Evolutionary conservation across 2,888 invertebrate genomes (phyloP), one percentile per base, ranked within the genome.

Genomic region (Eupeodes latifasciatus): DNA sequence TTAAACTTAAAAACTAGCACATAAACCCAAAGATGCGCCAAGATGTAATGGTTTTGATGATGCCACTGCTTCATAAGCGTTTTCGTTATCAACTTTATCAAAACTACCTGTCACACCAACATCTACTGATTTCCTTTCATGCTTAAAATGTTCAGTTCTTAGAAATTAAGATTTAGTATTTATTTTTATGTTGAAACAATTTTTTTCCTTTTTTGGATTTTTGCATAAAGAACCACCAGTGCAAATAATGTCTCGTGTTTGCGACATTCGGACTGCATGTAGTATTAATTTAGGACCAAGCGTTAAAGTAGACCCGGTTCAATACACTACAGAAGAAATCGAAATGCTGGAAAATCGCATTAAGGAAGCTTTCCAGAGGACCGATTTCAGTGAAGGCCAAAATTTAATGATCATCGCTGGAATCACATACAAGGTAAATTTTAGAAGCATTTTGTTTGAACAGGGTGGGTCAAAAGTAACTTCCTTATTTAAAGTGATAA

Each of bases 191-290:
- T 1, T 19, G 12, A 12, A 55, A 14, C 4, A 4, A 3, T n/a
- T 57, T 3, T 36, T 34, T 14, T 2, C 34, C 10, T 55, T 0
- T 59, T 27, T 55, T 19, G 14, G 14, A 40, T 19, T 77, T 36
- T 16, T 27, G 1, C 11, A 34, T 53, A 14, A 10, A 89, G 86
- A 74, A 47, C 59, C 67, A 9, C 61, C 84, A 4, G 34, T 87
- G 5, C 77, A 81, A 78, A n/a, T 89, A 34, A 61, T 80, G n/a
- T 78, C 80, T 47, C 64, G 64, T 1, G 61, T 89, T 4, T 89
- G 89, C 57, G 89, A 89, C 44, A 89, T 89, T 76, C 83, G 87
- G 1, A 44, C 59, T 2, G 81, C 89, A 4, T 89, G 89, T 11
- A 79, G 16, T 14, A 36, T 40, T 0, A 86, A 77, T 19, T 11